Evolutionary conservation across 2,113 vertebrate species (phyloP).

Genomic region (Leptocoma aspasia): DNA sequence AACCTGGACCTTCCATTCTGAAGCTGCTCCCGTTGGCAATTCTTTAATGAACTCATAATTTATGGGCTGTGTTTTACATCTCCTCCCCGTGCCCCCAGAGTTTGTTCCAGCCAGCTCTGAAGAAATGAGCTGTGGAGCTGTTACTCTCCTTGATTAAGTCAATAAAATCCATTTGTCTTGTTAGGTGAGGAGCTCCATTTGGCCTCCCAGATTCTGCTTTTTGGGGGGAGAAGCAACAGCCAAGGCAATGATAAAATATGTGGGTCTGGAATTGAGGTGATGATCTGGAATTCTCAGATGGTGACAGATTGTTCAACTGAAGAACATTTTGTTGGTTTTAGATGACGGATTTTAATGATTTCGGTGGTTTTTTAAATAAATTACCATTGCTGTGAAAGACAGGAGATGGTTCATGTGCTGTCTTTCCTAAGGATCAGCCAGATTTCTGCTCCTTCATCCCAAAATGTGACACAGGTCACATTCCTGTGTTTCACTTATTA

Average conservation of each 20-base stretch:
- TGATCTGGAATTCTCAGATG: neutral
- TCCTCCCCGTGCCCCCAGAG: neutral
- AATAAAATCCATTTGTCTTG: conserved; percentile 40
- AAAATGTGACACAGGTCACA: rapidly evolving
- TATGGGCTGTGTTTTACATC: conserved; percentile 10
- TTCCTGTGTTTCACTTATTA: neutral
- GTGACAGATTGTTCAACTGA: neutral
- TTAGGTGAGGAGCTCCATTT: neutral
- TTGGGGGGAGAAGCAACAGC: neutral
- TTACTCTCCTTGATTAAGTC: conserved; percentile 17
- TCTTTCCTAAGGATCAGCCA: neutral
- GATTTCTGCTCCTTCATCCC: neutral
- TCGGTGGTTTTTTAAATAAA: neutral
- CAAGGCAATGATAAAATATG: neutral
- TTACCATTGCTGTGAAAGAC: neutral
- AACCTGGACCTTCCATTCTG: neutral
- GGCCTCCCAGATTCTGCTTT: neutral
- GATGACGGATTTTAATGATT: neutral
- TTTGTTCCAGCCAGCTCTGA: neutral
- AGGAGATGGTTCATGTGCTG: neutral
- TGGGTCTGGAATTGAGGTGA: neutral
- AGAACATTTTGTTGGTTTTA: neutral
- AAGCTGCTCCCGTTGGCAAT: neutral
- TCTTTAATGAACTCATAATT: conserved; percentile 51
- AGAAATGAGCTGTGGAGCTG: conserved; percentile 42